phyloP scores from a whole-genome alignment of 2,113 vertebrate species.

The Triplophysa siluroides region DNA sequence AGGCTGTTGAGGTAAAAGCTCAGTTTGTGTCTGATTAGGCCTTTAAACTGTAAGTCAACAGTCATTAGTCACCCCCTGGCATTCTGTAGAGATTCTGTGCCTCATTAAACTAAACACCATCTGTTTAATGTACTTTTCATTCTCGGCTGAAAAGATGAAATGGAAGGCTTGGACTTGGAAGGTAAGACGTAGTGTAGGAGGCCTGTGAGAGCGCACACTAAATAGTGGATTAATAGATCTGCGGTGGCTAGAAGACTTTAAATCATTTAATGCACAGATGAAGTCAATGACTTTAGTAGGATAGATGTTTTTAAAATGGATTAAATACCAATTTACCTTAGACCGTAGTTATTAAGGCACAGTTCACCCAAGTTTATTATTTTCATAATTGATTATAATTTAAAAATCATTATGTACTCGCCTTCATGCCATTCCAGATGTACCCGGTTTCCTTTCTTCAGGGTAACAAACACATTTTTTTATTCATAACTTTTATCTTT shows the following conservation, averaged over 20 bases:
- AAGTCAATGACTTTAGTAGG: conserved; percentile 1
- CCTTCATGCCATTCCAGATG: too few species aligned
- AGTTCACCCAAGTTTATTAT: too few species aligned
- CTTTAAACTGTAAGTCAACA: conserved; percentile 17
- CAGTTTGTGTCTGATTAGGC: background rate
- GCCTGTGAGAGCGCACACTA: conserved; percentile 33
- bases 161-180: conserved; percentile 77
- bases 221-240: conserved; percentile 1
- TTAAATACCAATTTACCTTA: too few species aligned
- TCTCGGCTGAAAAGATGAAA: conserved; percentile 71
- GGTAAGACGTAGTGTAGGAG: conserved; percentile 68
- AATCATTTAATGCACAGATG: background rate
- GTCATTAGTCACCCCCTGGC: conserved; percentile 16
- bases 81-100: conserved; percentile 16
- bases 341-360: too few species aligned
- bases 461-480: too few species aligned
- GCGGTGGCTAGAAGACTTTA: background rate
- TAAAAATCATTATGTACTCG: too few species aligned
- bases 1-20: background rate
- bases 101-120: conserved; percentile 30
- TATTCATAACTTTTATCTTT: too few species aligned
- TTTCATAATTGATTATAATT: too few species aligned
- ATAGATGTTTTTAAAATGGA: background rate
- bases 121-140: conserved; percentile 60
- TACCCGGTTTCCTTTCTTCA: too few species aligned